Conservation (phyloP, 1,140 invertebrate species). For the Zaprionus vittiger region DNA sequence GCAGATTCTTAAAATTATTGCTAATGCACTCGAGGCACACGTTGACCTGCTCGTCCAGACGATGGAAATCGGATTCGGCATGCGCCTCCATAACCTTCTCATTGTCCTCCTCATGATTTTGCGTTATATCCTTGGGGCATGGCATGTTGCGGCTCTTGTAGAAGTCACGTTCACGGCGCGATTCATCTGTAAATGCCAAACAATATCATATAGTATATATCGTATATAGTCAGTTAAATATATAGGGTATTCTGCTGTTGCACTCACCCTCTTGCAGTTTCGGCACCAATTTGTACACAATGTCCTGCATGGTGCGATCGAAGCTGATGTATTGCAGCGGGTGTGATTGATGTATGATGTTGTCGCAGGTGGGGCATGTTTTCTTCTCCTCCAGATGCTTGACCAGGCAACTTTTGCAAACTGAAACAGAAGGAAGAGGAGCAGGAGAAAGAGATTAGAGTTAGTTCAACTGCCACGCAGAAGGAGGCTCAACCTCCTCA, state of each 20-base stretch:
- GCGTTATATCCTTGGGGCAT: conserved; percentile 94
- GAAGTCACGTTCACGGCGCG: conserved; percentile 94
- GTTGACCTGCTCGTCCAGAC: conserved; percentile 98
- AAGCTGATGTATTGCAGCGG: conserved; percentile 98
- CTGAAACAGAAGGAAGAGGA: conserved; percentile 85
- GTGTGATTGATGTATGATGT: conserved; percentile 98
- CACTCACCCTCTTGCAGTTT: conserved; percentile 93
- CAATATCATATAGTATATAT: not conserved
- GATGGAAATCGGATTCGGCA: conserved; percentile 95
- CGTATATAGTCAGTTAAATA: not conserved
- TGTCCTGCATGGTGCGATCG: conserved; percentile 99
- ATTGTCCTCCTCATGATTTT: conserved; percentile 85
- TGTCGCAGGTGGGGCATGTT: conserved; percentile 97
- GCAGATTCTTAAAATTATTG: conserved; percentile 92
- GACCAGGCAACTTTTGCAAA: conserved; percentile 98
- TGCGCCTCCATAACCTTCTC: conserved; percentile 86
- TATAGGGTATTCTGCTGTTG: not conserved
- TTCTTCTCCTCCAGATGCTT: conserved; percentile 99
- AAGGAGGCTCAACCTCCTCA: not conserved
- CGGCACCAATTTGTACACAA: conserved; percentile 98
- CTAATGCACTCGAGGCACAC: conserved; percentile 95
- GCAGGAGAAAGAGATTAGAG: conserved; percentile 8
- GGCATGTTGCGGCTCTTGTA: conserved; percentile 92
- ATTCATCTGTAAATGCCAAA: conserved; percentile 89
- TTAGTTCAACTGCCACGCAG: conserved; percentile 17